Conservation (phyloP, 1,140 invertebrate genomes). For the Drosophila ogumai region DNA sequence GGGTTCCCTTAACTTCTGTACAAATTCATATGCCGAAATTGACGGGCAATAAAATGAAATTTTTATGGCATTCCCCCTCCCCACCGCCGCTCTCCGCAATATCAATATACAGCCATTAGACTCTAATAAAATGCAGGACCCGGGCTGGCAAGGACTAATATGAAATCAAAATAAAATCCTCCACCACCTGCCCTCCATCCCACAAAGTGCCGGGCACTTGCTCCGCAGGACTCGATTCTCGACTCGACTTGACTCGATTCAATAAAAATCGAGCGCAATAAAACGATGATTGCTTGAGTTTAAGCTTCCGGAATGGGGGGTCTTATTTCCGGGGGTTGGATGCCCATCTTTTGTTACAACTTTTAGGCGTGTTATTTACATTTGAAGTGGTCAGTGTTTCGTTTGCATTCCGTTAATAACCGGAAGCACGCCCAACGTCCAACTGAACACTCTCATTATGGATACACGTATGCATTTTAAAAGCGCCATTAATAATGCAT, state of each 20-base stretch:
- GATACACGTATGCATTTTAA: constrained; percentile 44
- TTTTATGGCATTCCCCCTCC: constrained; percentile 56
- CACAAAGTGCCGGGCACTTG: constrained; percentile 43
- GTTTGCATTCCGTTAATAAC: constrained; percentile 44
- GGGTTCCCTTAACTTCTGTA: constrained; percentile 12
- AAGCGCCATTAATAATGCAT: constrained; percentile 59
- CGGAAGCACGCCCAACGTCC: constrained; percentile 45
- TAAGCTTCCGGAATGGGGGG: constrained; percentile 27
- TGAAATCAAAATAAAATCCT: constrained; percentile 54
- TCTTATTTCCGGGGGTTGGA: background rate
- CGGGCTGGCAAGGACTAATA: constrained; percentile 26
- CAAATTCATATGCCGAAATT: constrained; percentile 67
- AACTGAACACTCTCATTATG: constrained; percentile 53
- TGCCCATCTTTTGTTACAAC: background rate
- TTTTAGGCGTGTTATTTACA: constrained; percentile 14
- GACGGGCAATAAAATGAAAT: constrained; percentile 71
- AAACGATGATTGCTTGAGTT: constrained; percentile 72
- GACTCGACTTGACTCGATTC: constrained; percentile 41
- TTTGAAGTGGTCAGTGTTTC: constrained; percentile 2
- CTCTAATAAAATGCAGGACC: constrained; percentile 55
- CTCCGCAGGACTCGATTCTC: constrained; percentile 7
- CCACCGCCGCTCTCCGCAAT: constrained; percentile 32
- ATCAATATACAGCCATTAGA: constrained; percentile 67
- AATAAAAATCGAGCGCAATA: constrained; percentile 79
- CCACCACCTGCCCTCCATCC: constrained; percentile 33